Base-by-base conservation (phyloP, 2,797 vertebrate species). In the Onychomys torridus region DNA sequence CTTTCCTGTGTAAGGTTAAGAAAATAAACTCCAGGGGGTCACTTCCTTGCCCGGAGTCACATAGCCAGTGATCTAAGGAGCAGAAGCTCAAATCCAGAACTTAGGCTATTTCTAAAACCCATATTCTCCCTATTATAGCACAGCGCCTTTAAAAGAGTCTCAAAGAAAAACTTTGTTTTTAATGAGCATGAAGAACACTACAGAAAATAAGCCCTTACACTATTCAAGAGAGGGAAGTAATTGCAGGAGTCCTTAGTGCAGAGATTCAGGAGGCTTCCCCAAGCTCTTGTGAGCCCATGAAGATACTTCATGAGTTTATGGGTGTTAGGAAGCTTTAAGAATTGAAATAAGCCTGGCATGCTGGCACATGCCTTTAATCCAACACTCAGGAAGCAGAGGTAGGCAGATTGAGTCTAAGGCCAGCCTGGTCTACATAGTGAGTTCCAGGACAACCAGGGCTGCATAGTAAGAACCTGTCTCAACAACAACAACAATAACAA, bases 11-110 rank as follows among this genome's bases (percentile, higher is more conserved):
- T 69, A 93, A 52, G 91, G 83, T 95, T 95, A 93, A 96, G 87
- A 96, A 96, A 96, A 96, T 82, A 93, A 93, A 89, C 76, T 89
- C 84, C 71, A 84, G 57, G 63, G 92, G 94, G 73, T 93, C 37
- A 75, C 76, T 97, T 88, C 59, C 84, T 96, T 92, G 81, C 27
- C 61, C n/a, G 73, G 82, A 90, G 86, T 88, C 46, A 94, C 19
- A 81, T 46, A 85, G 77, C 52, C 73, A 89, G n/a, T 88, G 84
- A 90, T 65, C 73, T 32, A 81, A 7, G 67, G 81, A 81, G 65
- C 65, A 92, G 65, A 75, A 67, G 82, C 67, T 85, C 92, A 93
- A 94, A 93, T 21, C 81, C 25, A 92, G 63, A n/a, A 57, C 43
- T 81, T 67, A 37, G 63, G 82, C 23, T 94, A 55, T 92, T 95